Conservation (phyloP, 2,888 invertebrate species). For the Toxonevra muliebris region DNA sequence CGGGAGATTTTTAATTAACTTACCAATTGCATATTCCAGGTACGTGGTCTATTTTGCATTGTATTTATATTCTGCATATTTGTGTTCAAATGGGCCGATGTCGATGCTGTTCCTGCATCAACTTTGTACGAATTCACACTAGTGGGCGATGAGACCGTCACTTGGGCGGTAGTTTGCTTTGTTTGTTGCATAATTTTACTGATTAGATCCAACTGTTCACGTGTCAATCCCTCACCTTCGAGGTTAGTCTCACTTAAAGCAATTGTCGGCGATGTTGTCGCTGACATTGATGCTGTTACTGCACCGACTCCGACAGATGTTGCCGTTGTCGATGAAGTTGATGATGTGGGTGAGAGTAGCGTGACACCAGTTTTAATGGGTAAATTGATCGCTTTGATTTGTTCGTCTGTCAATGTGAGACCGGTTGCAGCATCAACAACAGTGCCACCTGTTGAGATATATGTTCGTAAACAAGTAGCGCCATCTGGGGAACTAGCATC, state of each 20-base stretch:
- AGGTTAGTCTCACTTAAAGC: slow-evolving; percentile 59
- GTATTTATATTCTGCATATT: slow-evolving; percentile 38
- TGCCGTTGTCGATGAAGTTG: slow-evolving; percentile 52
- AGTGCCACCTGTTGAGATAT: slow-evolving; percentile 62
- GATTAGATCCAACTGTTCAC: slow-evolving; percentile 78
- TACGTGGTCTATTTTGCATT: slow-evolving; percentile 63
- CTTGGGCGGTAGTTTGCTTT: slow-evolving; percentile 70
- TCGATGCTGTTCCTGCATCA: slow-evolving; percentile 49
- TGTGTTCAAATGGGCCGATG: slow-evolving; percentile 48
- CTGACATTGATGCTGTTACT: slow-evolving; percentile 53
- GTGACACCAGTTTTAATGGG: slow-evolving; percentile 54
- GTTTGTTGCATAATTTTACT: slow-evolving; percentile 82
- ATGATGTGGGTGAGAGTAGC: slow-evolving; percentile 55
- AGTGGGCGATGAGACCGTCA: slow-evolving; percentile 61
- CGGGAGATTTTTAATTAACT: background rate
- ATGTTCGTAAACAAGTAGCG: slow-evolving; percentile 70
- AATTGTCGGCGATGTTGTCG: slow-evolving; percentile 51
- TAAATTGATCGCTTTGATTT: slow-evolving; percentile 67
- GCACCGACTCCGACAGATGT: slow-evolving; percentile 61
- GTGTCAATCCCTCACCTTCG: slow-evolving; percentile 74
- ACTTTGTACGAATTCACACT: slow-evolving; percentile 61
- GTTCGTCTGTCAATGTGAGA: slow-evolving; percentile 56
- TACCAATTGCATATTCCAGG: slow-evolving; percentile 70
- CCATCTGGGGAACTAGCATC: slow-evolving; percentile 72
- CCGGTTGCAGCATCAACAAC: slow-evolving; percentile 61